A percentile compares a stretch with the other conserved stretches of the same genome.
Evolutionary conservation across 2,888 invertebrate genomes (phyloP).

Genomic region (Blastobasis adustella): DNA sequence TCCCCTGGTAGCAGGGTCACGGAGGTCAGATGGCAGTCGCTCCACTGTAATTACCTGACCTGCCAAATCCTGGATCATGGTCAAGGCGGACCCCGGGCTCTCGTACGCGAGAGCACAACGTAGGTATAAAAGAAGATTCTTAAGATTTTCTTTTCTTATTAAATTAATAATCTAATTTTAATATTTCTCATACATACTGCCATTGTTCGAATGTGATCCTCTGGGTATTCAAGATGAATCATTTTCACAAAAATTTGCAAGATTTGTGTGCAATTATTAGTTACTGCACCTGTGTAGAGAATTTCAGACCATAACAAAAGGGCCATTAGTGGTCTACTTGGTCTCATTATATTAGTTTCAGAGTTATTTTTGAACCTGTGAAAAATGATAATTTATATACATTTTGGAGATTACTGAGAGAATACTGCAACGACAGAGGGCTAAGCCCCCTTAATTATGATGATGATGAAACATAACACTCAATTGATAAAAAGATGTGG

Average conservation of each 20-base stretch:
- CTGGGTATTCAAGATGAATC: constrained; percentile 52
- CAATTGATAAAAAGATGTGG: too few species aligned
- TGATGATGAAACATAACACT: background rate
- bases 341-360: constrained; percentile 44
- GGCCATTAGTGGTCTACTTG: constrained; percentile 54
- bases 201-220: constrained; percentile 45
- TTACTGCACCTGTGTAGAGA: constrained; percentile 46
- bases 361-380: constrained; percentile 47
- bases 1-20: too few species aligned
- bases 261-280: constrained; percentile 46
- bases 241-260: constrained; percentile 46
- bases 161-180: background rate
- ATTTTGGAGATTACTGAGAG: background rate
- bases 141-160: background rate
- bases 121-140: background rate
- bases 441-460: background rate
- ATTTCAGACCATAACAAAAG: constrained; percentile 47
- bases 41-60: too few species aligned
- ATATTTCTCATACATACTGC: constrained; percentile 34
- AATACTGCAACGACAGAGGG: background rate
- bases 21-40: too few species aligned
- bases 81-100: background rate
- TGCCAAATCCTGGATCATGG: background rate
- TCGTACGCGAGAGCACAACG: background rate
- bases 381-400: constrained; percentile 14